These are phyloP conservation scores for Zaprionus inermis DNA, from an alignment of 1,140 invertebrate genomes.

Conservation along the genomic window DNA sequence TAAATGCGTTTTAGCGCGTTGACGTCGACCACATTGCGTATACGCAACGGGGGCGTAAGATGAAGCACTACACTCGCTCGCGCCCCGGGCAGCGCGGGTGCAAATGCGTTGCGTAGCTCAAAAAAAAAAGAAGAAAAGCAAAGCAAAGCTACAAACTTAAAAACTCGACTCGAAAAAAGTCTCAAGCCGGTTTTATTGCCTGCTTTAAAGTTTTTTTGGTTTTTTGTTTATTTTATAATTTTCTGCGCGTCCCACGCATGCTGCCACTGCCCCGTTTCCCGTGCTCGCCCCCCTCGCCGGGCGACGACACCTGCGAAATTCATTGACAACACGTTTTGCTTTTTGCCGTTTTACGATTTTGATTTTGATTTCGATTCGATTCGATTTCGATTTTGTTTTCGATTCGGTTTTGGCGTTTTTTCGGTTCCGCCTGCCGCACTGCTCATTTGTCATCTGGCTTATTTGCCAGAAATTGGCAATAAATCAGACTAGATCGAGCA, in stretches of 20 bases:
- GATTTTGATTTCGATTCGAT: conserved; percentile 14
- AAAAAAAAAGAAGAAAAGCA: background rate
- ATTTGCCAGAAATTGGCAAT: conserved; percentile 44
- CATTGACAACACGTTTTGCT: conserved; percentile 35
- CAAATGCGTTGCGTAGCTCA: conserved; percentile 24
- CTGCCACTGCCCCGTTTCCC: background rate
- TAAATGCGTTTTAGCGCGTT: conserved; percentile 56
- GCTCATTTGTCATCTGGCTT: conserved; percentile 42
- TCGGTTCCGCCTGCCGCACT: background rate
- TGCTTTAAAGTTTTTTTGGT: conserved; percentile 11
- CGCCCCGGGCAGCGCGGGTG: conserved; percentile 12
- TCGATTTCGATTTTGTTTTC: conserved; percentile 3
- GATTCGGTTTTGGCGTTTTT: conserved; percentile 27
- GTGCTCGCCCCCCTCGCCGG: background rate
- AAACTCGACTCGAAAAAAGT: conserved; percentile 9
- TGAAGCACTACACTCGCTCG: no score
- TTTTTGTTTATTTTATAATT: conserved; percentile 10
- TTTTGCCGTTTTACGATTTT: conserved; percentile 5
- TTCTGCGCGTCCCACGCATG: conserved; percentile 37
- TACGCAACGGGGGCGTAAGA: conserved; percentile 25
- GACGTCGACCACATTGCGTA: conserved; percentile 54
- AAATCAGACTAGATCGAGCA: conserved; percentile 5
- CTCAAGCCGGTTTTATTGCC: conserved; percentile 33
- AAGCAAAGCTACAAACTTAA: no score
- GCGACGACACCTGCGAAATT: conserved; percentile 8